Base-by-base conservation (phyloP, 2,113 vertebrate species). In the Phalacrocorax brasilianus region DNA sequence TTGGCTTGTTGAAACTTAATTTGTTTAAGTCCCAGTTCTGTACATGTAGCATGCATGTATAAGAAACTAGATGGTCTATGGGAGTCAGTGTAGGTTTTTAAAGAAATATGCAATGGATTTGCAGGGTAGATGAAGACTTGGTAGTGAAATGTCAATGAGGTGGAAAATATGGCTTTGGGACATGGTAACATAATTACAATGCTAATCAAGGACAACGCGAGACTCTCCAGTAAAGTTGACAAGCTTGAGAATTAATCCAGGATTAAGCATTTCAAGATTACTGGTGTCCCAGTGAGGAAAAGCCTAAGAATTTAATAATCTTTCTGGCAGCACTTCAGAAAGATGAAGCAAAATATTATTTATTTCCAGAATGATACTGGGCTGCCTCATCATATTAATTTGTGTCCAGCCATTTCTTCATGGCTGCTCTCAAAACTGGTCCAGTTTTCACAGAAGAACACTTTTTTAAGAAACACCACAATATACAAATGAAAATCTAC, bases 241-340 rank as follows among this genome's bases (percentile, higher is more conserved):
- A 97, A 95, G 73, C 70, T 85, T 88, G 80, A 92, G 61, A 92
- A 87, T 93, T 97, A 97, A 97, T 97, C 91, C 86, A 89, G 92
- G 91, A 97, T 97, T 97, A 97, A 95, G 20, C 12, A 76, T 93
- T 93, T 96, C 66, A 89, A 93, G 94, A 97, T 94, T 92, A 92
- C 15, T 91, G 52, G 56, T 95, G 53, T 92, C 80, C 77, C 84
- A 76, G 83, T 72, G 89, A 94, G 83, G 40, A 84, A 94, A 95
- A 96, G 40, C 49, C 70, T 84, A 91, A 89, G 32, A 89, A 91
- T 92, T 89, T 42, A 93, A 84, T 92, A 91, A 87, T 89, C 40
- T 85, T 95, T 92, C 58, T 89, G 66, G 82, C 82, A 94, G 62
- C n/a, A 68, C 35, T 94, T 97, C 83, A 92, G 74, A 94, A 92